phyloP scores from a whole-genome alignment of 2,113 vertebrate genomes.

The Eurystomus gularis region DNA sequence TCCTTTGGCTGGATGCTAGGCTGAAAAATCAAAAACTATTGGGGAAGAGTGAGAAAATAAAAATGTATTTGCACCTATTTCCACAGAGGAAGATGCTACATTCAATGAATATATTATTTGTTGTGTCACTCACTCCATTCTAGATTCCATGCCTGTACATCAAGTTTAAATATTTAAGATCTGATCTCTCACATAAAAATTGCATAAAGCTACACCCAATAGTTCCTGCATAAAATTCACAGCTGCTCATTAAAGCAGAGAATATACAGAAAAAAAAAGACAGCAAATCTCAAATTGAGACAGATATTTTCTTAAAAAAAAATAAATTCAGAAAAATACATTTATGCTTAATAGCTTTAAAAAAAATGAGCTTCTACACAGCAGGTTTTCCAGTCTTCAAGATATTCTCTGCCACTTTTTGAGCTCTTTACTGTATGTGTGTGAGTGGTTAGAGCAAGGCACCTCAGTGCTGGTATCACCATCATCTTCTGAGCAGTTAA shows the following conservation, averaged over 20 bases:
- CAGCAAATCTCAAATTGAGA: not conserved
- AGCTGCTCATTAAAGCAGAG: not conserved
- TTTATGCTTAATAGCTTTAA: not conserved
- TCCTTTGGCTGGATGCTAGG: not conserved
- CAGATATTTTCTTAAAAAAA: not conserved
- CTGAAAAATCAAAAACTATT: not conserved
- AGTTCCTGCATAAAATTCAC: not conserved
- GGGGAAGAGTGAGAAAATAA: not conserved
- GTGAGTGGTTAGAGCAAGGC: not conserved
- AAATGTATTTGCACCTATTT: not conserved
- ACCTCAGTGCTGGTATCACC: not conserved
- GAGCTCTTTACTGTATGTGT: not conserved
- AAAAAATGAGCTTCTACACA: not conserved
- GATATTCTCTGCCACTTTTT: not conserved
- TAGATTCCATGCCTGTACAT: not conserved
- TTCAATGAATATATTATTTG: not conserved
- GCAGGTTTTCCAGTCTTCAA: not conserved
- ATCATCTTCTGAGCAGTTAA: not conserved
- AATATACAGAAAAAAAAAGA: not conserved
- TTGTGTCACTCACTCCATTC: not conserved
- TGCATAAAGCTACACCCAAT: not conserved
- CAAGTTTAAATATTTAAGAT: not conserved
- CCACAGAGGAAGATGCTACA: not conserved
- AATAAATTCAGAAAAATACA: not conserved
- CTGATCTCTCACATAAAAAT: not conserved